phyloP scores from a whole-genome alignment of 2,797 vertebrate genomes.

The Takifugu ocellatus region DNA sequence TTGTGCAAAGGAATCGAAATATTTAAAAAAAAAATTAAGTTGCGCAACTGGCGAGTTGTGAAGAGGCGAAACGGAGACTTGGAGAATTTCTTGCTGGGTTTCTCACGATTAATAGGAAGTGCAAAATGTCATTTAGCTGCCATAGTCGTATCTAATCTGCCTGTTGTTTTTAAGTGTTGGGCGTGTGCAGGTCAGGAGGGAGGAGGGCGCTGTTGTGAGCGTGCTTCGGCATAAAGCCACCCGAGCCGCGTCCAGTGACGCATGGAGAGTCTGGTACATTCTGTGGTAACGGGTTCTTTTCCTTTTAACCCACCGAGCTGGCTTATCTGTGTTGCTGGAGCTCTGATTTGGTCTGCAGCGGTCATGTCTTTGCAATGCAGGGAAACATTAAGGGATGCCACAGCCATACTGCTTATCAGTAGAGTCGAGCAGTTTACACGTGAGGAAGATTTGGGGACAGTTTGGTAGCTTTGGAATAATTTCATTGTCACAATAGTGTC shows the following conservation, averaged over 20 bases:
- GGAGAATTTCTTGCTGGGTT: slow-evolving; percentile 12
- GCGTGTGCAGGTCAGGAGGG: background rate
- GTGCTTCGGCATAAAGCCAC: slow-evolving; percentile 3
- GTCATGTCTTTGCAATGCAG: too few species aligned
- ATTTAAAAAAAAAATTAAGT: background rate
- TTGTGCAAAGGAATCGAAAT: too few species aligned
- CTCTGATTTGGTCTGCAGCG: background rate
- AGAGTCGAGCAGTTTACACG: too few species aligned
- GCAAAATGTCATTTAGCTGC: background rate
- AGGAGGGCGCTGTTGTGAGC: background rate
- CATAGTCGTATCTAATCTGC: background rate
- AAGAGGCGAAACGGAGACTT: background rate
- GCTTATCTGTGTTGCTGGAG: background rate
- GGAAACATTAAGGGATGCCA: too few species aligned
- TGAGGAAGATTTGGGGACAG: too few species aligned
- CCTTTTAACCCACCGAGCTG: background rate
- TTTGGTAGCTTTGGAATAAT: too few species aligned
- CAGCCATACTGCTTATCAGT: too few species aligned
- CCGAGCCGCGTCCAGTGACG: background rate
- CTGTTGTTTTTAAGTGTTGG: background rate
- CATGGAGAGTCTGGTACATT: background rate
- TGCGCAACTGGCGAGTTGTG: background rate
- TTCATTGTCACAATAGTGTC: too few species aligned
- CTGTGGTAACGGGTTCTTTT: slow-evolving; percentile 2
- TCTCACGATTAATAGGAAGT: background rate